Base-by-base conservation (phyloP, 2,797 vertebrate genomes). In the Propithecus perrieri region DNA sequence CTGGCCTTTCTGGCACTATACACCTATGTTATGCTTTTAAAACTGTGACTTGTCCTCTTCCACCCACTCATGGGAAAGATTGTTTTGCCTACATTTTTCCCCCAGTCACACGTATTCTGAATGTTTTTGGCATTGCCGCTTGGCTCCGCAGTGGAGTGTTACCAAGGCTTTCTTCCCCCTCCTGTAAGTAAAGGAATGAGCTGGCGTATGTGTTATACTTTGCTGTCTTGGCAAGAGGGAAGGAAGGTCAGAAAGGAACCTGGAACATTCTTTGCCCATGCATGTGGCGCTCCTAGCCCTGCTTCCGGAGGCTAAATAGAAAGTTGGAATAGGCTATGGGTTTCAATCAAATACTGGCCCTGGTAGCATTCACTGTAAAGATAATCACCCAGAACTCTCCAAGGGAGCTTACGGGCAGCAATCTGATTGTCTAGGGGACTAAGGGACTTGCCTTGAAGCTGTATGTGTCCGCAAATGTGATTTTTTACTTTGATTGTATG, bases 1-100 rank as follows among this genome's bases (percentile, higher is more conserved):
- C 87, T 28, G 4, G 88, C 97, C 81, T 92, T 97, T 93, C 91
- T 88, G 96, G 85, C 95, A 97, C 94, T 24, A n/a, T 96, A 94
- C 92, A 98, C 94, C 91, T 96, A 96, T 96, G 97, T 96, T 97
- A 94, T 95, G 95, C 95, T 85, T 96, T 89, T 95, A 97, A 98
- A 97, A 97, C 48, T 97, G 96, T 91, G 97, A 97, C 94, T 93
- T 18, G 81, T 97, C 90, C 96, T 96, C 85, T 95, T 84, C 96
- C 83, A 96, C 96, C 88, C 97, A 95, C 95, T 97, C 95, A 90
- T 95, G 89, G 96, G 86, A 97, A 98, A 97, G 67, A 92, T 85
- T 95, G 96, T 97, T 98, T 92, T 93, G 94, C 94, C 93, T 97
- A 86, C 95, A 69, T 96, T 93, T 91, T 89, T 41, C 30, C 59